A percentile compares a stretch with the other conserved stretches of the same genome.
phyloP scores from a whole-genome alignment of 2,113 vertebrate genomes.

The Hippoglossus stenolepis region DNA sequence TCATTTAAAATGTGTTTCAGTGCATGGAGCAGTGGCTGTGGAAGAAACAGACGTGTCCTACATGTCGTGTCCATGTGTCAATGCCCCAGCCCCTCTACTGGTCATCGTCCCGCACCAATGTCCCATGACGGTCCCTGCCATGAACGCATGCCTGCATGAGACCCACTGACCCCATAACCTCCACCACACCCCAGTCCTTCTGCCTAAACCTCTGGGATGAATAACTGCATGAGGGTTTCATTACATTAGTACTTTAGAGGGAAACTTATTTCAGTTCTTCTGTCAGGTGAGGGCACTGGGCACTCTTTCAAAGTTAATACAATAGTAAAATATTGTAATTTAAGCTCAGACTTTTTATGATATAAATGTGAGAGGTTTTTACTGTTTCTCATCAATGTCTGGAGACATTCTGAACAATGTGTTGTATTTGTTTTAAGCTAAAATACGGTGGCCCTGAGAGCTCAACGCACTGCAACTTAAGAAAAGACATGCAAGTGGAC shows the following conservation, averaged over 20 bases:
- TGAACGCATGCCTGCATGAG: slow-evolving; percentile 25
- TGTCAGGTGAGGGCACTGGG: not conserved
- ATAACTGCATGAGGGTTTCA: not conserved
- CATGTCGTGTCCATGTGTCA: slow-evolving; percentile 48
- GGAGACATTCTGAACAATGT: too few relatives aligned
- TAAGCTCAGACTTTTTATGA: not conserved
- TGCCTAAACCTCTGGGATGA: not conserved
- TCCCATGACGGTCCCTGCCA: slow-evolving; percentile 61
- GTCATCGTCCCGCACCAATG: slow-evolving; percentile 61
- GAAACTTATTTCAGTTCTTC: not conserved
- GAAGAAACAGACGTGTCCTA: slow-evolving; percentile 68
- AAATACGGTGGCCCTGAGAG: too few relatives aligned
- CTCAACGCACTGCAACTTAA: too few relatives aligned
- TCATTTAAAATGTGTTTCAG: slow-evolving; percentile 63
- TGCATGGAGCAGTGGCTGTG: slow-evolving; percentile 75
- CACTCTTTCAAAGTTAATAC: not conserved
- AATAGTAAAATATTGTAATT: not conserved
- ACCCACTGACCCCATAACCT: slow-evolving; percentile 6
- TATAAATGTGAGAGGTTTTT: too few relatives aligned
- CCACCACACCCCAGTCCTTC: not conserved
- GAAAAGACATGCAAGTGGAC: too few relatives aligned
- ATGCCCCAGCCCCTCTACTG: slow-evolving; percentile 65
- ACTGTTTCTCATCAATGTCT: too few relatives aligned
- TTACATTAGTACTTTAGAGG: not conserved
- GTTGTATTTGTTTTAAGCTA: too few relatives aligned